Base-by-base conservation (phyloP, 2,113 vertebrate species). In the Trachemys scripta region DNA sequence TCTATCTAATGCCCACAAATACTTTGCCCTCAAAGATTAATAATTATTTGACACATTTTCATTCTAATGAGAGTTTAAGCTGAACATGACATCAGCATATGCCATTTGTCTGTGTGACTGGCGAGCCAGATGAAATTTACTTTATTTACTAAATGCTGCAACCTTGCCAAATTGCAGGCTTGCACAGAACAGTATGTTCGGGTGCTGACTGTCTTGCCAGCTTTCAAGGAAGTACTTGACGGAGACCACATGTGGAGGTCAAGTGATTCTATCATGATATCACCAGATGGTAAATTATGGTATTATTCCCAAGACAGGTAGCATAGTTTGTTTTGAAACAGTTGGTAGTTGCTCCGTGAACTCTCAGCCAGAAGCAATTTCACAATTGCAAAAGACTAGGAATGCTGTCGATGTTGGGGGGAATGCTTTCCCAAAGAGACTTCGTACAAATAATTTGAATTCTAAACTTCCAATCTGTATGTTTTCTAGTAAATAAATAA, bases 271-370 rank as follows among this genome's bases (percentile, higher is more conserved):
- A 82, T 92, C 72, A 35, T 84, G 87, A 93, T 92, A 88, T 92
- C 88, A 88, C 91, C 97, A 95, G 96, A 96, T 94, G 92, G 89
- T 82, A 82, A 82, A 3, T 20, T 91, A 78, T 57, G 88, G 93
- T 93, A 81, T 87, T 94, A 87, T 93, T 97, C 97, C 96, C 93
- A 91, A 80, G 92, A 91, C 89, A 94, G 96, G 94, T 87, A 93
- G 89, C 59, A 88, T 25, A 85, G 92, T 75, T 65, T 82, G 50
- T 29, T 89, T 65, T 94, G 95, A 96, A 95, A 94, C 38, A 92
- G 89, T 8, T 97, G 94, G 97, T 96, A 98, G 85, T 85, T 93
- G 85, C 79, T 90, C 87, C 79, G 78, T 2, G 69, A 88, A 90
- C 82, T 89, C 42, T 80, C 49, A 95, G 89, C 89, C 87, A 94